These are phyloP conservation scores for Pachyramphus minor DNA, from an alignment of 2,113 vertebrate genomes.

Conservation along the genomic window DNA sequence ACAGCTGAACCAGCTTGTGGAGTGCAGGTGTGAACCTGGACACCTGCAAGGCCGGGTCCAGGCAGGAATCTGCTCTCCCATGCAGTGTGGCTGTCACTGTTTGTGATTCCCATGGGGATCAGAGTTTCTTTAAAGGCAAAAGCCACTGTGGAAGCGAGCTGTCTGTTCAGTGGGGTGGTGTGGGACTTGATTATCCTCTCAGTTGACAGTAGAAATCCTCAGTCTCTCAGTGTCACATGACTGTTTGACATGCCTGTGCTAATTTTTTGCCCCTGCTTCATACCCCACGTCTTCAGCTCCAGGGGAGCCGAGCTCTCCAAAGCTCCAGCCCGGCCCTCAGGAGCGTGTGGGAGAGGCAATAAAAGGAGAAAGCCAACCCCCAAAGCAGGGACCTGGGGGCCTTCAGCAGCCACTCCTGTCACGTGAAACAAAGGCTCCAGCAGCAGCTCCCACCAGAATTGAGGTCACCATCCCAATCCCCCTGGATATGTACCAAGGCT, in stretches of 20 bases:
- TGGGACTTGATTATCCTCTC: not conserved
- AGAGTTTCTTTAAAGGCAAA: not conserved
- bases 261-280: constrained; percentile 32
- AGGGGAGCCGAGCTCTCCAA: constrained; percentile 26
- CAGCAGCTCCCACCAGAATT: constrained; percentile 1
- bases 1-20: not conserved
- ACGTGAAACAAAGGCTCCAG: not conserved
- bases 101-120: not conserved
- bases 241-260: constrained; percentile 16
- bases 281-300: constrained; percentile 10
- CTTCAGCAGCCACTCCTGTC: not conserved
- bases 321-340: not conserved
- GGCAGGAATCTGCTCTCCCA: not conserved
- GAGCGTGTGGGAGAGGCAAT: not conserved
- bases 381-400: not conserved
- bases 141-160: not conserved
- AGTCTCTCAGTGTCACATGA: not conserved
- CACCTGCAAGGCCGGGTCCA: rapidly evolving
- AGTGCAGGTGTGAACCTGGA: rapidly evolving
- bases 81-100: not conserved
- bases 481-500: constrained; percentile 24
- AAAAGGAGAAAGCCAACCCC: not conserved
- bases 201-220: not conserved
- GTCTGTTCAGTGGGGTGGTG: not conserved
- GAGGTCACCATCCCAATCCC: constrained; percentile 23